Evolutionary conservation across 53 echinoderm and acorn worm species (phyloP), one percentile per base, ranked within the genome.

Genomic region (Mesocentrotus franciscanus): DNA sequence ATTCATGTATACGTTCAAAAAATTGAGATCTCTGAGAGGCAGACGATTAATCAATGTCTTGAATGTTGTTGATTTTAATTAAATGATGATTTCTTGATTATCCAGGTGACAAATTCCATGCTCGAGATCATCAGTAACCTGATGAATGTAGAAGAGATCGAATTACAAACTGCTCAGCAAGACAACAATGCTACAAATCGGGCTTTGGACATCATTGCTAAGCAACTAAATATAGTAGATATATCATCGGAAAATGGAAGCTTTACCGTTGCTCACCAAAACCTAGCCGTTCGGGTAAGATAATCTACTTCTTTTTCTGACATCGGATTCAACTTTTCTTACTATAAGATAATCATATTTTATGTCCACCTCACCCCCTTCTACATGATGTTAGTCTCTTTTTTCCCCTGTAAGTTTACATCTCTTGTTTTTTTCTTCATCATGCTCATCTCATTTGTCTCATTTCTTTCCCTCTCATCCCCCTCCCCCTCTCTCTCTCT

Each of bases 261-360:
- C 17, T 94, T 94, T 49, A 26, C 14, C n/a, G 39, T 85, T 22
- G 29, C 34, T 35, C 64, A 85, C 14, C 62, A 94, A 71, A 85
- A 94, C 56, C 56, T 94, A 4, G 95, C 62, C 55, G 66, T 85
- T 13, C 89, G 61, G 85, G 95, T 94, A 94, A 22, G 42, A 79
- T 27, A n/a, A n/a, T 81, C 20, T 8, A 81, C 8, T 0, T 78
- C 5, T 15, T 6, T 39, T 81, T 81, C 9, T 78, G 78, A 11
- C 16, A 9, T 78, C 14, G 16, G 42, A 39, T 36, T 90, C 1
- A 30, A 9, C 58, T 90, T 59, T 58, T 6, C 9, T 58, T 60
- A 9, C n/a, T 11, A 60, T 60, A 8, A 18, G 12, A 49, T 87
- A 27, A 29, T 60, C 14, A 27, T 59, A 8, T 60, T 57, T 90